Percentiles rank a stretch among this genome's conserved stretches.
These are phyloP conservation scores for Lepus townsendii DNA, from an alignment of 2,797 vertebrate genomes.

Conservation along the genomic window DNA sequence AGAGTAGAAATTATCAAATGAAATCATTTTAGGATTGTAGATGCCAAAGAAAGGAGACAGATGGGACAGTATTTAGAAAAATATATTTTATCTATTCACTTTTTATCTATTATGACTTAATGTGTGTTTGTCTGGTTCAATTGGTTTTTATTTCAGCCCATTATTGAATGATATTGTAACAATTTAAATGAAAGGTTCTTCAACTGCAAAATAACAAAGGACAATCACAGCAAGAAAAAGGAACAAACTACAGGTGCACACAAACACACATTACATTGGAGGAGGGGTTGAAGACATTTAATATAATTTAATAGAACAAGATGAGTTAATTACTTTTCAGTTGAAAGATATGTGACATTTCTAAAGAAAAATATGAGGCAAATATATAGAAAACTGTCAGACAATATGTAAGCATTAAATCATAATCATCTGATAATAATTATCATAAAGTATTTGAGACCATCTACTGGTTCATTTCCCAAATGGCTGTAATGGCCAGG, in stretches of 20 bases:
- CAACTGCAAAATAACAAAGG: not conserved
- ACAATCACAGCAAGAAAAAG: not conserved
- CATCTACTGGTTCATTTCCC: no score
- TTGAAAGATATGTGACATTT: conserved; percentile 1
- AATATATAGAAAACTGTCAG: not conserved
- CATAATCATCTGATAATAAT: conserved; percentile 22
- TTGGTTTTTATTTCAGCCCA: not conserved
- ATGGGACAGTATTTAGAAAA: not conserved
- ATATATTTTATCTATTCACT: not conserved
- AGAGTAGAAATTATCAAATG: not conserved
- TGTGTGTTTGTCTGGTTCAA: not conserved
- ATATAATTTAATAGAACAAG: not conserved
- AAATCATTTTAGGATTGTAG: conserved; percentile 1
- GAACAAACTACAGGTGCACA: not conserved
- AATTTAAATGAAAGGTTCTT: not conserved
- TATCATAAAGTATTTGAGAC: not conserved
- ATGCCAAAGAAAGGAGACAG: not conserved
- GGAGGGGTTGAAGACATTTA: not conserved
- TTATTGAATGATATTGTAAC: not conserved
- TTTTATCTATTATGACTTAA: not conserved
- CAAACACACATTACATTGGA: not conserved
- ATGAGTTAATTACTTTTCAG: not conserved
- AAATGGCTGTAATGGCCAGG: no score
- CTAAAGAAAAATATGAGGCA: not conserved
- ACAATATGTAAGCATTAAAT: not conserved